phyloP scores from a whole-genome alignment of 2,113 vertebrate genomes.

The Lonchura striata region DNA sequence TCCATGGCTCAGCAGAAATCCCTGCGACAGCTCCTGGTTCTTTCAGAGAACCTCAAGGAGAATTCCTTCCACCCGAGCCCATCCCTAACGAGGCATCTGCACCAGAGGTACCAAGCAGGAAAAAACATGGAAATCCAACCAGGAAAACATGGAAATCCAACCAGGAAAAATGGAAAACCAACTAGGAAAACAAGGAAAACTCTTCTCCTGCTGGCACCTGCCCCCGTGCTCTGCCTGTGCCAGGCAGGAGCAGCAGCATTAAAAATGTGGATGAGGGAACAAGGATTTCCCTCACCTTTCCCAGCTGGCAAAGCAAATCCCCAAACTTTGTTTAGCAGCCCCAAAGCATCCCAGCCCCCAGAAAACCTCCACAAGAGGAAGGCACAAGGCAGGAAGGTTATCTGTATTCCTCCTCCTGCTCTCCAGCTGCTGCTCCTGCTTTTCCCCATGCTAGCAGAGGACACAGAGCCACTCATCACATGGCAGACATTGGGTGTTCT shows the following conservation, averaged over 20 bases:
- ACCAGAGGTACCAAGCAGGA: background rate
- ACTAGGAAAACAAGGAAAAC: background rate
- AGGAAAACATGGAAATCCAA: background rate
- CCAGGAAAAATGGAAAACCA: background rate
- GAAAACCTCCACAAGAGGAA: background rate
- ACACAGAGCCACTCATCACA: background rate
- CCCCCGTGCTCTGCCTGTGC: background rate
- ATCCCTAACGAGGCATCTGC: accelerated
- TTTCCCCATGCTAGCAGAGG: background rate
- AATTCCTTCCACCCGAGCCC: background rate
- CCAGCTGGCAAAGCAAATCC: background rate
- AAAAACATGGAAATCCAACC: background rate
- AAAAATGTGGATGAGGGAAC: background rate
- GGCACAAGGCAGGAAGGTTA: background rate
- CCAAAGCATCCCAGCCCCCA: background rate
- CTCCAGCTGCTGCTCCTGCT: background rate
- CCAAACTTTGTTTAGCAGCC: background rate
- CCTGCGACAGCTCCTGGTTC: background rate
- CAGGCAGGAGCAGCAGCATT: background rate
- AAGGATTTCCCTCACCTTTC: background rate
- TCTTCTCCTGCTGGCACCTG: background rate
- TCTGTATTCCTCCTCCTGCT: background rate
- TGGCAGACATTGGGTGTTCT: background rate
- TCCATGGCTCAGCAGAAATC: background rate
- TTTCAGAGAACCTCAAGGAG: background rate